Percentiles rank a stretch among this genome's conserved stretches.
Evolutionary conservation across 2,797 vertebrate species (phyloP).

Genomic region (Characodon lateralis): DNA sequence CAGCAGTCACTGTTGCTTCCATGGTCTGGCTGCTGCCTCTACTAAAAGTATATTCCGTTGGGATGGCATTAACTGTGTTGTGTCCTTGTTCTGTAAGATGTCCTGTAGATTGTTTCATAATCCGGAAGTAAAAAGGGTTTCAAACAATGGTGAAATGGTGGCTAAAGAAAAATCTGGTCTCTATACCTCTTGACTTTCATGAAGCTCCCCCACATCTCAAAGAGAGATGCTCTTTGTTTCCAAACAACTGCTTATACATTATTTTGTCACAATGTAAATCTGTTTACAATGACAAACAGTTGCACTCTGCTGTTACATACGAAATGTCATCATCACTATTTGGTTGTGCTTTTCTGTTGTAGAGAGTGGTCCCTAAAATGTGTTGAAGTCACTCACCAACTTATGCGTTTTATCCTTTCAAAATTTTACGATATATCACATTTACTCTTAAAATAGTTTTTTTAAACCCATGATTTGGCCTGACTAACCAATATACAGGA

Average conservation of each 20-base stretch:
- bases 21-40: neutral
- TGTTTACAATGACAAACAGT: neutral
- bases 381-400: neutral
- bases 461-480: conserved; percentile 1
- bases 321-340: neutral
- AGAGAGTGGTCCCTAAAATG: neutral
- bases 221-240: neutral
- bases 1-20: neutral
- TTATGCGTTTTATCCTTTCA: neutral
- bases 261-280: neutral
- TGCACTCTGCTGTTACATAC: neutral
- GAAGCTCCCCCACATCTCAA: neutral
- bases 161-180: neutral
- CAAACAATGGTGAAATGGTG: neutral
- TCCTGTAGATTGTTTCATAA: no score
- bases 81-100: neutral
- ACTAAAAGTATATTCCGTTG: neutral
- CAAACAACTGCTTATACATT: neutral
- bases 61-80: neutral
- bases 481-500: neutral
- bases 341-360: neutral
- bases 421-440: neutral
- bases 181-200: neutral
- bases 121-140: neutral
- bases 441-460: neutral